Base-by-base conservation (phyloP, 2,797 vertebrate species). In the Geotrypetes seraphini region DNA sequence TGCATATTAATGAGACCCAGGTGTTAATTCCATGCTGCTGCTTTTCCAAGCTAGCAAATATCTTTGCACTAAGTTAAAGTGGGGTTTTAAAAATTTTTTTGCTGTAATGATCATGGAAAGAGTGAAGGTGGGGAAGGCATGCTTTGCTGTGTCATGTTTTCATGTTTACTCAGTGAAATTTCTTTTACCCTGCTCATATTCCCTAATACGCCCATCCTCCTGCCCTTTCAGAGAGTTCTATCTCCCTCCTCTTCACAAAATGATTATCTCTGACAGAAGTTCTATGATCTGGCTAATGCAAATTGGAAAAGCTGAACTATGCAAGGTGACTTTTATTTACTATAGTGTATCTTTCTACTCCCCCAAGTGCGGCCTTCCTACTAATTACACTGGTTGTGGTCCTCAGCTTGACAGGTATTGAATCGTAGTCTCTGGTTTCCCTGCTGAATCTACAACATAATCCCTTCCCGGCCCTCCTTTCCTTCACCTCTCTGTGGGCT, bases 1-100 rank as follows among this genome's bases (percentile, higher is more conserved):
- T 81, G 41, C 64, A 72, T 84, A 78, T 79, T 83, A 79, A 84
- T 78, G 53, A 81, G 53, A 33, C 60, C 63, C 74, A 84, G 77
- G 69, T 86, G 76, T 73, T 73, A 75, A 73, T 53, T 63, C 61
- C 61, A 60, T 47, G 53, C 63, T 69, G 50, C 50, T 78, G 73
- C 45, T 50, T 60, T 72, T 70, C 51, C 47, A 63, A 38, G 8
- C 33, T 61, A 53, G 38, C n/a, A n/a, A 40, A 67, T 66, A 60
- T 66, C 58, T 60, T 73, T 67, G 64, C 50, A 58, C 63, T 66
- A 53, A 58, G 35, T 60, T 66, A 35, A 28, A 55, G 27, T 26
- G 31, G 28, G 48, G 57, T 63, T 42, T 33, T n/a, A n/a, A n/a
- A n/a, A n/a, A 4, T 65, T 59, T 52, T 58, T 72, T 78, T 73